Percentiles rank a stretch among this genome's conserved stretches.
Conservation (phyloP, 2,888 invertebrate species). For the Spisula subtruncata region DNA sequence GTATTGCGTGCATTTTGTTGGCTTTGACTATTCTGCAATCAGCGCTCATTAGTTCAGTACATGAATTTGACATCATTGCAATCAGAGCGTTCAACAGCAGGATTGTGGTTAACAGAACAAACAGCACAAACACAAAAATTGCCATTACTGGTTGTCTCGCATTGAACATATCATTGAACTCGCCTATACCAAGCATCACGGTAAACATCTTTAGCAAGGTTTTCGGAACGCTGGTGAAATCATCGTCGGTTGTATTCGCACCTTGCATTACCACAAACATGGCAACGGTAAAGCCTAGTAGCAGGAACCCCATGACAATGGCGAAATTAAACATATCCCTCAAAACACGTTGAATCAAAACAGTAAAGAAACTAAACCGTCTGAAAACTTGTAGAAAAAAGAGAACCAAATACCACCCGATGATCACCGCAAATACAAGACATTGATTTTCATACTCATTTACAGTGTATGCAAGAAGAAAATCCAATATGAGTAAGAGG, state of each 20-base stretch:
- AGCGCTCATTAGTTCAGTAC: constrained; percentile 23
- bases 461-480: not conserved
- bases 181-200: constrained; percentile 46
- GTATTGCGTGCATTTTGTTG: not conserved
- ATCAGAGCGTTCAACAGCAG: constrained; percentile 51
- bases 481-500: not conserved
- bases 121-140: constrained; percentile 33
- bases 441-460: constrained; percentile 29
- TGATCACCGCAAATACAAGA: constrained; percentile 31
- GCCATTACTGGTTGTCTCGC: constrained; percentile 28
- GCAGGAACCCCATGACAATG: constrained; percentile 19
- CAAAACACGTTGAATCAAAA: constrained; percentile 29
- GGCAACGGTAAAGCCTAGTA: constrained; percentile 43
- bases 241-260: constrained; percentile 24
- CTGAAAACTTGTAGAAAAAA: constrained; percentile 42
- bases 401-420: constrained; percentile 46
- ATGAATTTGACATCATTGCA: constrained; percentile 52
- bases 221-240: constrained; percentile 30
- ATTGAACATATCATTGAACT: constrained; percentile 18
- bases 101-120: constrained; percentile 45
- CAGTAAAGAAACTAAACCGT: constrained; percentile 48
- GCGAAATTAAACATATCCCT: constrained; percentile 41
- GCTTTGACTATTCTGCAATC: not conserved
- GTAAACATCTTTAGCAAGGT: constrained; percentile 46
- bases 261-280: constrained; percentile 54